Conservation (phyloP, 2,113 vertebrate genomes). For the Microcebus griseorufus region DNA sequence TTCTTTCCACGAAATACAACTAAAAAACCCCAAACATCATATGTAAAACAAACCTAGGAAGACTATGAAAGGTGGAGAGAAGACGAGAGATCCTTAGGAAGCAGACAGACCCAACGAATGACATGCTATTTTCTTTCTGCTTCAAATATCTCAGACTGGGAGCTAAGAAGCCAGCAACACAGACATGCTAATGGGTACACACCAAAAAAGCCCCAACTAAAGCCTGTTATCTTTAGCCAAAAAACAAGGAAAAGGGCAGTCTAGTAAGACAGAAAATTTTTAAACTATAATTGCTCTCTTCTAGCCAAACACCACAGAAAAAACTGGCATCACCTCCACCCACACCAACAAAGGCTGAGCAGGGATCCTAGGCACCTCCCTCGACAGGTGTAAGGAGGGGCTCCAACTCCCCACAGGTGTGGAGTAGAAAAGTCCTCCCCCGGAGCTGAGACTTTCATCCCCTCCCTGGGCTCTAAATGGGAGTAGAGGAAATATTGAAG, state of each 20-base stretch:
- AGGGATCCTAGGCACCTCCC: background rate
- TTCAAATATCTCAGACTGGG: background rate
- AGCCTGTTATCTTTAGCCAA: slow-evolving; percentile 12
- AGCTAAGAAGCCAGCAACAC: background rate
- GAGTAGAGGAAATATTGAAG: background rate
- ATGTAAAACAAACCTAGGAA: background rate
- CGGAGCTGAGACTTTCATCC: background rate
- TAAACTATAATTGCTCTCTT: background rate
- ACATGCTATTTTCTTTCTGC: background rate
- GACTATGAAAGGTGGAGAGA: background rate
- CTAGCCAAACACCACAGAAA: background rate
- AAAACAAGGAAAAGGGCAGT: background rate
- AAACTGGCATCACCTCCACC: background rate
- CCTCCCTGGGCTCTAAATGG: background rate
- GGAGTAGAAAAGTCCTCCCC: background rate
- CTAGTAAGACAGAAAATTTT: background rate
- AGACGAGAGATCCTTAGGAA: background rate
- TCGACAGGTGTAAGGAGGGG: background rate
- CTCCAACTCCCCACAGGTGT: background rate
- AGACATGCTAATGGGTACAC: background rate
- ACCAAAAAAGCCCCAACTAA: background rate
- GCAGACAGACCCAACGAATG: background rate
- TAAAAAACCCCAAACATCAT: background rate
- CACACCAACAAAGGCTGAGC: background rate
- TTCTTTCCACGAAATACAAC: background rate